Percentiles rank a stretch among this genome's conserved stretches.
Conservation (phyloP, 2,797 vertebrate species). For the Takifugu ocellatus region DNA sequence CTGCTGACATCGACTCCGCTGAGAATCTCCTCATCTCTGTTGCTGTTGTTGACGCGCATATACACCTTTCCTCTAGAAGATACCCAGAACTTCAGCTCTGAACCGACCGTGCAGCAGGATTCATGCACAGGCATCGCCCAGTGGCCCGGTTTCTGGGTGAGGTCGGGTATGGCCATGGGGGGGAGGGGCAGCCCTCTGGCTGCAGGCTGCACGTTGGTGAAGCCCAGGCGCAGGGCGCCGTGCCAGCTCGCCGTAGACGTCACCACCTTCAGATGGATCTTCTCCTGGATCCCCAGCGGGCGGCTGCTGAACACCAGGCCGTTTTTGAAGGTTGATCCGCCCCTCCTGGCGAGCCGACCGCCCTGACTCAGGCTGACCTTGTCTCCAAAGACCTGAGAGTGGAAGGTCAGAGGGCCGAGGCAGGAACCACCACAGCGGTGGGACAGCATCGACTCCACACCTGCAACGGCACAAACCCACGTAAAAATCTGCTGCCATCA, state of each 20-base stretch:
- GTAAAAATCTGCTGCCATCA: neutral
- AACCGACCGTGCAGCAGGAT: conserved; percentile 21
- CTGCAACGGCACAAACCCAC: conserved; percentile 15
- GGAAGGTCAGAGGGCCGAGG: conserved; percentile 74
- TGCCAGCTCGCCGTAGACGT: conserved; percentile 36
- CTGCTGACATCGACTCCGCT: conserved; percentile 41
- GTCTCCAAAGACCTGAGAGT: conserved; percentile 60
- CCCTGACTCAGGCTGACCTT: conserved; percentile 60
- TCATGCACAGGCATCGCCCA: conserved; percentile 65
- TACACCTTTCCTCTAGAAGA: conserved; percentile 52
- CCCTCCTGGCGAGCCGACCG: conserved; percentile 44
- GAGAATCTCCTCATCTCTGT: conserved; percentile 13
- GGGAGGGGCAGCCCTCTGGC: conserved; percentile 65
- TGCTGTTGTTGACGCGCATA: neutral
- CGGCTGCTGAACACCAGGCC: conserved; percentile 82
- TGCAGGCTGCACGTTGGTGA: conserved; percentile 74
- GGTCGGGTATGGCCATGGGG: conserved; percentile 72
- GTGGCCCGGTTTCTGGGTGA: conserved; percentile 63
- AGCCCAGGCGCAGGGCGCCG: conserved; percentile 79
- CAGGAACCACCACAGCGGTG: conserved; percentile 45
- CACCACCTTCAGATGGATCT: conserved; percentile 66
- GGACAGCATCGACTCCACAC: fast-evolving
- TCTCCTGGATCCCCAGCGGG: conserved; percentile 60
- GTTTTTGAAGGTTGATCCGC: conserved; percentile 53
- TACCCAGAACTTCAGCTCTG: conserved; percentile 77